Evolutionary conservation across 2,113 vertebrate genomes (phyloP), one percentile per base, ranked within the genome.

Genomic region (Procavia capensis): DNA sequence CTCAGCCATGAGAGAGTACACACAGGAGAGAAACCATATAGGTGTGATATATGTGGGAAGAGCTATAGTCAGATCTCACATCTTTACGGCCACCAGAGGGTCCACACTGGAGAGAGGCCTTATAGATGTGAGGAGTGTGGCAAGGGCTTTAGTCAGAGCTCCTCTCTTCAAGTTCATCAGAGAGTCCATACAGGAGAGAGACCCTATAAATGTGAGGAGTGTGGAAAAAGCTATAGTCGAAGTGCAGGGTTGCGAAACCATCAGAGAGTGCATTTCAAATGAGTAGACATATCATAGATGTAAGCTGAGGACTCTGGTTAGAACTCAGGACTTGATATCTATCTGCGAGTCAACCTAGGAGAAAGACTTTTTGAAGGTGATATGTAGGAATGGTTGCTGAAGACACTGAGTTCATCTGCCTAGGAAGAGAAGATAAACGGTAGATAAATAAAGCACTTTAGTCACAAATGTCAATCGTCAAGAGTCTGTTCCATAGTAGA

Each of bases 241-340:
- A 82, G 54, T 76, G 87, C 83, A 6, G 75, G 88, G 43, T 83
- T 95, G 54, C 45, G 43, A 4, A 95, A 74, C n/a, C 88, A 95
- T 41, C 93, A 91, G 66, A 70, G 54, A 14, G 57, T 25, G 13
- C 83, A 82, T 13, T 8, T 16, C 31, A 29, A 31, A 45, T 7
- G 4, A 75, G 63, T n/a, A 63, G 36, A 24, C 57, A 11, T 5
- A 17, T 22, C 86, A 31, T n/a, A 90, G 63, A 14, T 25, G 3
- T 63, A 13, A 10, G 24, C 25, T 2, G 45, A 36, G 24, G 29
- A 36, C 66, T 93, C 50, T 11, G 3, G 19, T 45, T 81, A 50
- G 88, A 74, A 45, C n/a, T 19, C 34, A 14, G 54, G 31, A 20
- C 66, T 54, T 64, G 24, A 6, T 8, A 0, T 39, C 39, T 36